Evolutionary conservation across 2,113 vertebrate species (phyloP).

Genomic region (Pelmatolapia mariae): DNA sequence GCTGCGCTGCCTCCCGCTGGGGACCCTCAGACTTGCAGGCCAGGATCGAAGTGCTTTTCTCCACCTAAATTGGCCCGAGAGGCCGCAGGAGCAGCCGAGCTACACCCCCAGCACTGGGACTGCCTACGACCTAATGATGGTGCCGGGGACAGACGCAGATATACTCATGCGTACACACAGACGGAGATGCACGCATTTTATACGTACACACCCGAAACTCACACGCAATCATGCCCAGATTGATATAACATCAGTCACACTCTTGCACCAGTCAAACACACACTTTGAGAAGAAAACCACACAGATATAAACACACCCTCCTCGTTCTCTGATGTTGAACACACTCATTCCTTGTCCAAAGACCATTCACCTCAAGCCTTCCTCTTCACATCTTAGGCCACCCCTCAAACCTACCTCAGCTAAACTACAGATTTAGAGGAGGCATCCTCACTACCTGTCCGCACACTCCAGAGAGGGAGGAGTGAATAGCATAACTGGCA

Average conservation of each 20-base stretch:
- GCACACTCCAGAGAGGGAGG: conserved; percentile 22
- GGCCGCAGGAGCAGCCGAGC: conserved; percentile 38
- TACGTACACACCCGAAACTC: conserved; percentile 1
- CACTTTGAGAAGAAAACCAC: conserved; percentile 51
- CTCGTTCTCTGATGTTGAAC: conserved; percentile 16
- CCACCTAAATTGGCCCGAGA: conserved; percentile 66
- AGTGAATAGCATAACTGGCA: conserved; percentile 48
- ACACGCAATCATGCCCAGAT: conserved; percentile 24
- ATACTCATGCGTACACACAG: not conserved
- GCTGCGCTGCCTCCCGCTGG: conserved; percentile 77
- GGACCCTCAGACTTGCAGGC: conserved; percentile 74
- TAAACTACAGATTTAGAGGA: conserved; percentile 46
- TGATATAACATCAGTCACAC: conserved; percentile 34
- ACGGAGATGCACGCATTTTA: not conserved
- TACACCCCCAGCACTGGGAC: conserved; percentile 49
- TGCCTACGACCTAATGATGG: conserved; percentile 63
- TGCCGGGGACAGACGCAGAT: not conserved
- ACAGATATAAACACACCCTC: conserved; percentile 37
- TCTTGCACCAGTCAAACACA: conserved; percentile 14
- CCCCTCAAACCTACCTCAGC: conserved; percentile 18
- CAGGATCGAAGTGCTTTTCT: conserved; percentile 68
- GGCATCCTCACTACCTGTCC: conserved; percentile 20
- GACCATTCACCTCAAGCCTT: conserved; percentile 48
- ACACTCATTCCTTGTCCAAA: conserved; percentile 44
- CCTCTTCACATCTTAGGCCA: conserved; percentile 37